Base-by-base conservation (phyloP, 2,888 invertebrate species). In the Cosmia pyralina region DNA sequence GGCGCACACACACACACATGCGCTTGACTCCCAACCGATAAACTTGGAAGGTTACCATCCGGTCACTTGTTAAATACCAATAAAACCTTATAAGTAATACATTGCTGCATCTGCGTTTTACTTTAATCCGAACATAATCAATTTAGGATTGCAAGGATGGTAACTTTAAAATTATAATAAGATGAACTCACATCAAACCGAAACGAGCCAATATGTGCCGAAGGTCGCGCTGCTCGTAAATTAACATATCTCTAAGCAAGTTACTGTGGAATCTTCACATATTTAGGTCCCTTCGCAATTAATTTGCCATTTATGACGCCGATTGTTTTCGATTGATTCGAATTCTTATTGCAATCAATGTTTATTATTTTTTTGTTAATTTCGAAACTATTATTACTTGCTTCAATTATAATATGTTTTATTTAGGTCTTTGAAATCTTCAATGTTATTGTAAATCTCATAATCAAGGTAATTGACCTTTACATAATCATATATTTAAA, bases 111-210 rank as follows among this genome's bases (percentile, higher is more conserved):
- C 71, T 65, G 22, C 52, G 28, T 22, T 59, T 81, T 62, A 62
- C 44, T 66, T 63, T 58, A 53, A 46, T 72, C 46, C 11, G 22
- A 76, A 52, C 28, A 57, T 68, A 66, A 67, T 68, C 53, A 85
- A 89, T 88, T 90, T 88, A 83, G 72, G 80, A 90, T 90, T 88
- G 87, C 92, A 91, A 92, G 90, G 90, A 89, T 88, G 77, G 55
- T 79, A 50, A 80, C 82, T 88, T 89, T 84, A 85, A 86, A 90
- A 88, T 88, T 88, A 87, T 89, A 90, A 91, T 91, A 85, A 90
- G 86, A 73, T 83, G 81, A 77, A 79, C n/a, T n/a, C n/a, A n/a
- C 70, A 81, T 81, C 78, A 79, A 77, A 50, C 58, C 53, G 62
- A 77, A 70, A 77, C 67, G 58, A 70, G 66, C 74, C 77, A 76